phyloP scores from a whole-genome alignment of 2,888 invertebrate species.

The Platycheirus rosarum region DNA sequence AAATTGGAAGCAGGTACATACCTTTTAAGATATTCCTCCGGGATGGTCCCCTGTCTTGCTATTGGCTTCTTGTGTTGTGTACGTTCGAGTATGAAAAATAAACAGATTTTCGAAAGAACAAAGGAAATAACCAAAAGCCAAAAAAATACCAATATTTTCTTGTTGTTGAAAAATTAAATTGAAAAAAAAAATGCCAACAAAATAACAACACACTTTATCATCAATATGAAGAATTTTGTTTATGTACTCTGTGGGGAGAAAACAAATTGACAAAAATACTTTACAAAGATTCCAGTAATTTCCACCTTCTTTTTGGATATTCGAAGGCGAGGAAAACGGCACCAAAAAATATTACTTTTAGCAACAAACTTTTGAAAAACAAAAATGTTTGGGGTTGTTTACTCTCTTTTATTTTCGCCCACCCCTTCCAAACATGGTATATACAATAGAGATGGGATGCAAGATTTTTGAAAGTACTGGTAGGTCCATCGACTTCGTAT shows the following conservation, averaged over 20 bases:
- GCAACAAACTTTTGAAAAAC: conserved; percentile 50
- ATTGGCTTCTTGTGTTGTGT: too few relatives aligned
- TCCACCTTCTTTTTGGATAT: conserved; percentile 57
- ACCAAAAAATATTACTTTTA: conserved; percentile 59
- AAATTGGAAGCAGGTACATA: too few relatives aligned
- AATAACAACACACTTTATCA: conserved; percentile 52
- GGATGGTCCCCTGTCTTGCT: too few relatives aligned
- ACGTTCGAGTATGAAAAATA: background rate
- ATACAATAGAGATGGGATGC: background rate
- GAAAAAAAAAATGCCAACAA: conserved; percentile 17
- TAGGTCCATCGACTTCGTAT: too few relatives aligned
- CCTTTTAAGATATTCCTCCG: too few relatives aligned
- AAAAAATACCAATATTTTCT: background rate
- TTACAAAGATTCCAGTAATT: conserved; percentile 67
- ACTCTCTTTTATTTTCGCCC: conserved; percentile 56
- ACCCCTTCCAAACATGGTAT: conserved; percentile 29
- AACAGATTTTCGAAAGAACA: background rate
- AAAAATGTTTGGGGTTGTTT: conserved; percentile 45
- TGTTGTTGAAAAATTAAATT: too few relatives aligned
- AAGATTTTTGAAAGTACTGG: conserved; percentile 49
- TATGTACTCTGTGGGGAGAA: conserved; percentile 57
- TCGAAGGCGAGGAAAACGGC: conserved; percentile 23
- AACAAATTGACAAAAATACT: conserved; percentile 71
- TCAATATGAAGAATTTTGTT: conserved; percentile 68
- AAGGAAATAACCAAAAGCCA: background rate